Percentiles rank a stretch among this genome's conserved stretches.
These are phyloP conservation scores for Dermolepida albohirtum DNA, from an alignment of 2,888 invertebrate genomes.

Conservation along the genomic window DNA sequence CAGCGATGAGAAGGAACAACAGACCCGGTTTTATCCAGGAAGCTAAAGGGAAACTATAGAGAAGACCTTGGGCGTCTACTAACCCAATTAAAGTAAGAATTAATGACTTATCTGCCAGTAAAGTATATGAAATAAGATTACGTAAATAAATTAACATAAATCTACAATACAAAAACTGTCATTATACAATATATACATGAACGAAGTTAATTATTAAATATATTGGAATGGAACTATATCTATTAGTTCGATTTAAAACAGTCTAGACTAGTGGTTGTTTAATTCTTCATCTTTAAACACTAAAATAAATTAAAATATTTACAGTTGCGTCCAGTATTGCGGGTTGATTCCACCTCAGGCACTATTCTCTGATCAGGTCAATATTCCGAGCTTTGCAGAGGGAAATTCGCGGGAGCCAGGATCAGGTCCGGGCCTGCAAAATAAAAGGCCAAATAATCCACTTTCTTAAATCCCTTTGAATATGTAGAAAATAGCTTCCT, in stretches of 20 bases:
- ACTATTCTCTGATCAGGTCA: constrained; percentile 3
- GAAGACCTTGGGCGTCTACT: no score
- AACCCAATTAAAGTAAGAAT: no score
- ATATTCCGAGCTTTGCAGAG: constrained; percentile 55
- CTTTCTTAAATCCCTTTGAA: constrained; percentile 46
- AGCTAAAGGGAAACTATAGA: no score
- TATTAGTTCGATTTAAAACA: constrained; percentile 11
- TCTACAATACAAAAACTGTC: background rate
- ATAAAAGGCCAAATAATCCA: constrained; percentile 52
- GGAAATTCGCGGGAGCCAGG: constrained; percentile 60
- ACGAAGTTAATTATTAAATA: background rate
- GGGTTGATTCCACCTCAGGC: background rate
- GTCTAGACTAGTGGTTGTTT: constrained; percentile 1
- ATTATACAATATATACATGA: constrained; percentile 4
- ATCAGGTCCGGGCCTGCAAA: constrained; percentile 64
- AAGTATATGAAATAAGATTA: background rate
- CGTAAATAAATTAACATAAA: background rate
- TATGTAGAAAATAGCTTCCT: constrained; percentile 46
- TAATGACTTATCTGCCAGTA: no score
- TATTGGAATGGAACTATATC: constrained; percentile 24
- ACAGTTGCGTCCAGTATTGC: background rate
- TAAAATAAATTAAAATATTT: constrained; percentile 17
- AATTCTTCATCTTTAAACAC: background rate
- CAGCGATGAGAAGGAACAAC: no score
- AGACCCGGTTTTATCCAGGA: no score